Evolutionary conservation across 2,888 invertebrate species (phyloP).

Genomic region (Sarcophaga caerulescens): DNA sequence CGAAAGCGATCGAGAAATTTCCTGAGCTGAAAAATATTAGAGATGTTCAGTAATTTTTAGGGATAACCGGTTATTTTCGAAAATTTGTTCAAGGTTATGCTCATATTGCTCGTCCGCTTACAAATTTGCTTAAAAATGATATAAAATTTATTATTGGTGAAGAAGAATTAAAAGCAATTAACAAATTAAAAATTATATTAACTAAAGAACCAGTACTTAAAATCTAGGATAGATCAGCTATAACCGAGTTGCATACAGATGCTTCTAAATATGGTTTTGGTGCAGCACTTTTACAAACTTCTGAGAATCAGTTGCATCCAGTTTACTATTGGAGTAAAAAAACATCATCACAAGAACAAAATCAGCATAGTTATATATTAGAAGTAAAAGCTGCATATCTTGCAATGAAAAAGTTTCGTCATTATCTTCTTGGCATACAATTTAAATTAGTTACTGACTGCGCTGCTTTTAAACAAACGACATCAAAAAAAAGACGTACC

Average conservation of each 20-base stretch:
- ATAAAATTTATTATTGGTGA: neutral
- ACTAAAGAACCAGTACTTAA: conserved; percentile 41
- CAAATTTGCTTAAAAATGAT: conserved; percentile 26
- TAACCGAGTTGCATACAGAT: conserved; percentile 67
- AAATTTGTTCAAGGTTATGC: conserved; percentile 22
- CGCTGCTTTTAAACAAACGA: conserved; percentile 50
- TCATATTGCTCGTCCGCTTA: conserved; percentile 14
- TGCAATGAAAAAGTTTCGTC: conserved; percentile 51
- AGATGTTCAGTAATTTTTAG: conserved; percentile 17
- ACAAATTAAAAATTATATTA: conserved; percentile 14
- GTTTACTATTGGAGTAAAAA: conserved; percentile 58
- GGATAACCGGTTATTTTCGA: conserved; percentile 14
- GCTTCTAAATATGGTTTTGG: conserved; percentile 65
- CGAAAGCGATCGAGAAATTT: conserved; percentile 51
- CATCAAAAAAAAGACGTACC: conserved; percentile 59
- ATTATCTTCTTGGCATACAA: conserved; percentile 40
- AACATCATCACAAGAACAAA: conserved; percentile 30
- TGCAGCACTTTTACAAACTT: conserved; percentile 57
- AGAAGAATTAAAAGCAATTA: neutral
- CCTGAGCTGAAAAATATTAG: conserved; percentile 47
- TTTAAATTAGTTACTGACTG: conserved; percentile 57
- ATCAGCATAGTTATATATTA: conserved; percentile 47
- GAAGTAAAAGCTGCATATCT: conserved; percentile 52
- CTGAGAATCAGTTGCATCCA: conserved; percentile 55
- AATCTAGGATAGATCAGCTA: conserved; percentile 50